Base-by-base conservation (phyloP, 2,888 invertebrate genomes). In the Carpatolechia fugitivella region DNA sequence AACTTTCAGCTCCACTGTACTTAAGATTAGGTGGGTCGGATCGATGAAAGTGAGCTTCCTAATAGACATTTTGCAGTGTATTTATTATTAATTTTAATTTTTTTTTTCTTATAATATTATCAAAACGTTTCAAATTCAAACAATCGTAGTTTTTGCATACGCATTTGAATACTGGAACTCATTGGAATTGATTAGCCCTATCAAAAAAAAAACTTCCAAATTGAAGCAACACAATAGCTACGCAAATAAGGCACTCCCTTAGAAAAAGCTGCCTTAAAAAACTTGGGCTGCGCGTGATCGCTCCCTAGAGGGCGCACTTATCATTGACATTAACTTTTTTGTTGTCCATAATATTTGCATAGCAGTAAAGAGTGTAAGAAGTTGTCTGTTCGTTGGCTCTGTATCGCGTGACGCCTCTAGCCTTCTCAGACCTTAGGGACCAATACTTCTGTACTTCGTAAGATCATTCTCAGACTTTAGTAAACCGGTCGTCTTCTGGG, bases 261-360 rank as follows among this genome's bases (percentile, higher is more conserved):
- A 63, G n/a, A 69, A 76, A 74, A 76, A 67, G 78, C 71, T 64
- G 63, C 62, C 64, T 64, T 63, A 69, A 76, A 74, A 76, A 67
- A 78, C 71, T 64, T 70, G 68, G 65, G 40, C 13, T 29, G 67
- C 72, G 69, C 72, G 63, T 73, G 78, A 86, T 86, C 80, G 81
- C 66, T 72, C 86, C 88, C 87, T 62, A 62, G 81, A 76, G 89
- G 67, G 59, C 71, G 77, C 82, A 87, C 88, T 89, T 89, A 89
- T 89, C 89, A 86, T 85, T 82, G 87, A 82, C 86, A 85, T 88
- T 85, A 89, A 86, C 85, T 88, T 89, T 89, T 90, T 90, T 88
- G 87, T 86, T 87, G 88, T 89, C 89, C 86, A 88, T 90, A 90
- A 90, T 82, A 91, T 91, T 91, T 86, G 89, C 90, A 91, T 91